Conservation (phyloP, 2,113 vertebrate species). For the Lota lota region DNA sequence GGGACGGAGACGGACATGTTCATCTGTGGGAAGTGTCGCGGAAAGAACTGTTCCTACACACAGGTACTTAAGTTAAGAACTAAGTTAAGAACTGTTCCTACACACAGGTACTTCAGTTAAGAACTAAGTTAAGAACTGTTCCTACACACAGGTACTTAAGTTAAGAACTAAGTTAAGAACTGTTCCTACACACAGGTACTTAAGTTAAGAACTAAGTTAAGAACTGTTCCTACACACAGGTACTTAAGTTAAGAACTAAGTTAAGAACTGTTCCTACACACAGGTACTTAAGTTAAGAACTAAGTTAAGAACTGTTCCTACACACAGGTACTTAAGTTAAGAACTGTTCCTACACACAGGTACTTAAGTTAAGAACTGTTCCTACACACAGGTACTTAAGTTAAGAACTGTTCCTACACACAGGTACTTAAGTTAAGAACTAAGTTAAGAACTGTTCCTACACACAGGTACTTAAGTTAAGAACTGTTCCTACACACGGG, state of each 20-base stretch:
- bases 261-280: conserved; percentile 82
- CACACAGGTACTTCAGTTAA: background rate
- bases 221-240: conserved; percentile 88
- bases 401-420: no score
- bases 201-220: conserved; percentile 53
- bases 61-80: background rate
- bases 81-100: background rate
- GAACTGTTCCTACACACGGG: no score
- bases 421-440: no score
- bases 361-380: no score
- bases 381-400: no score
- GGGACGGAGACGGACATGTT: conserved; percentile 94
- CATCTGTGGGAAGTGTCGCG: conserved; percentile 87
- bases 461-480: no score
- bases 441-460: no score
- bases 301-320: background rate
- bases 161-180: no score
- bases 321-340: background rate
- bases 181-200: no score
- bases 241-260: background rate
- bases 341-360: no score
- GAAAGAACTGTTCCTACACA: conserved; percentile 94
- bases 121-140: no score
- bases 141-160: no score
- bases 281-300: background rate